A percentile compares a stretch with the other conserved stretches of the same genome.
Conservation (phyloP, 1,140 invertebrate genomes). For the Micrasema minimum region DNA sequence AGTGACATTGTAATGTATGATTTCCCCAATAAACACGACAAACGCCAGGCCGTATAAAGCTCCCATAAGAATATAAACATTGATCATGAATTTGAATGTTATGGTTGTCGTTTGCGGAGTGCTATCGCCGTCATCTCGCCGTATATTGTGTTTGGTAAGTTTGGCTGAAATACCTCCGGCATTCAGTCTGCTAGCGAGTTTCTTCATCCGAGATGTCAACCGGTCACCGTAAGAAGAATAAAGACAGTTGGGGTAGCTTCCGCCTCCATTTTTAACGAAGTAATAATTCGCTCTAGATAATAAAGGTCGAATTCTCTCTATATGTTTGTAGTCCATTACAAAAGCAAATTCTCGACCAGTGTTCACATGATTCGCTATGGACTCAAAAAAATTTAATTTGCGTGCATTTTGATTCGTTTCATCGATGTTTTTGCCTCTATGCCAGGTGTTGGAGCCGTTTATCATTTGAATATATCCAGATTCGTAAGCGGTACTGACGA, state of each 20-base stretch:
- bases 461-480: neutral
- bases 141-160: neutral
- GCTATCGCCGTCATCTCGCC: neutral
- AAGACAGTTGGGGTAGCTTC: neutral
- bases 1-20: neutral
- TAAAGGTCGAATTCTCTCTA: neutral
- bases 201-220: neutral
- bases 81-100: neutral
- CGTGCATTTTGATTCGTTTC: too few relatives aligned
- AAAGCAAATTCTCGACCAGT: slow-evolving; percentile 2
- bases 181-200: neutral
- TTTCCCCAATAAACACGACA: neutral
- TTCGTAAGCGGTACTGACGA: neutral
- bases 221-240: neutral
- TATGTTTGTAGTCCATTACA: neutral
- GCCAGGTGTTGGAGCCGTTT: neutral
- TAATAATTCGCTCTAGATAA: neutral
- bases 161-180: neutral
- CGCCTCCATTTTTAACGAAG: neutral
- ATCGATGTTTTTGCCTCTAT: neutral
- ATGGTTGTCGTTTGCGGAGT: too few relatives aligned
- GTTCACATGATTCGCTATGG: neutral
- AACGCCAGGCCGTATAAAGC: neutral
- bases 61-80: neutral
- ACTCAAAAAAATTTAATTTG: neutral